Conservation (phyloP, 1,140 invertebrate genomes). For the Eriocheir sinensis region DNA sequence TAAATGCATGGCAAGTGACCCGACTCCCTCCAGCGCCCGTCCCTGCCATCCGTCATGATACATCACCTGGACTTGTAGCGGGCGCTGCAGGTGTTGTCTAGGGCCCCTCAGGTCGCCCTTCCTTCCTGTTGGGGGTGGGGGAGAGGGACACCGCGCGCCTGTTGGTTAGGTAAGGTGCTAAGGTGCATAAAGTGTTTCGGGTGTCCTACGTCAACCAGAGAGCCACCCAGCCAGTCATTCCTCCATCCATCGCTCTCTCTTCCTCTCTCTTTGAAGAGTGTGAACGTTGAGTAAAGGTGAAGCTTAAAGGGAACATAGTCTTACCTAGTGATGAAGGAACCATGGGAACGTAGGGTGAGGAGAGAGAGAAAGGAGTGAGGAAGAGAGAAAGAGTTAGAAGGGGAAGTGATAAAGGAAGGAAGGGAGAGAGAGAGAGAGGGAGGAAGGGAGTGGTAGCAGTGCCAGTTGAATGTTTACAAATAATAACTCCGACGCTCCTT, state of each 20-base stretch:
- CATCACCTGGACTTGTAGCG: not conserved
- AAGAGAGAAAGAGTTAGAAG: not conserved
- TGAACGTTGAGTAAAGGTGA: not conserved
- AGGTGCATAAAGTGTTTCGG: slow-evolving; percentile 7
- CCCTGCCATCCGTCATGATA: not conserved
- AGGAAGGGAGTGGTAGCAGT: not conserved
- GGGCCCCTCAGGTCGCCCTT: not conserved
- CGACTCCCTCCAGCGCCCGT: not conserved
- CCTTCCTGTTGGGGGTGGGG: no score
- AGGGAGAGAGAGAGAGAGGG: not conserved
- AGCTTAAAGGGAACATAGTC: not conserved
- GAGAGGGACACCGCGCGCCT: not conserved
- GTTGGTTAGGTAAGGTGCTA: no score
- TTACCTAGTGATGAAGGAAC: not conserved
- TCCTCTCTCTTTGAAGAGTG: no score
- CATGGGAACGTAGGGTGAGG: not conserved
- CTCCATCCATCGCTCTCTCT: no score
- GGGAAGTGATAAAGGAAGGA: not conserved
- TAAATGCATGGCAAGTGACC: slow-evolving; percentile 23
- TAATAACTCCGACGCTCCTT: not conserved
- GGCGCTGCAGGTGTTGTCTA: not conserved
- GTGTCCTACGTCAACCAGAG: not conserved
- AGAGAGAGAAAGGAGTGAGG: not conserved
- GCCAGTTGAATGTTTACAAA: slow-evolving; percentile 1
- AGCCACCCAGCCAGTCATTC: no score